phyloP scores from a whole-genome alignment of 2,888 invertebrate genomes.

The Psylliodes chrysocephalus region DNA sequence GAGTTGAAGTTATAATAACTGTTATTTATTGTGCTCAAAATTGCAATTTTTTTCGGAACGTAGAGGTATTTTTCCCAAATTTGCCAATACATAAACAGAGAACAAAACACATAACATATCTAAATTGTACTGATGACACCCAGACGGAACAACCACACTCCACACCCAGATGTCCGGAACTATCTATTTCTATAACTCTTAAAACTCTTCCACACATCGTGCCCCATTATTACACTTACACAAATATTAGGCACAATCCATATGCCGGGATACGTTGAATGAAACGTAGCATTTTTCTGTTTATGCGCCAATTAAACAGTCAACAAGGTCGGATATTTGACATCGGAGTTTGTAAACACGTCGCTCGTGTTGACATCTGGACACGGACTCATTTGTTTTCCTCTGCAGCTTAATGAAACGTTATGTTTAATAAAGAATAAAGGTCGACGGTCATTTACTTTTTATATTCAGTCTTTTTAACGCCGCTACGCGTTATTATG shows the following conservation, averaged over 20 bases:
- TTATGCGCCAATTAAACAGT: slow-evolving; percentile 53
- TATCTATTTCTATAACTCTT: background rate
- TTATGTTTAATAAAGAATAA: too few relatives aligned
- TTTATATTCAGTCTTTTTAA: too few relatives aligned
- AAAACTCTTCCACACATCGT: slow-evolving; percentile 3
- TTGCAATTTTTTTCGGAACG: too few relatives aligned
- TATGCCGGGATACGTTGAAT: slow-evolving; percentile 44
- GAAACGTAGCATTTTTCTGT: slow-evolving; percentile 51
- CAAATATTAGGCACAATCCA: slow-evolving; percentile 7
- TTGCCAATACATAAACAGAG: too few relatives aligned
- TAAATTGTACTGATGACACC: too few relatives aligned
- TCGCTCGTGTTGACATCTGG: slow-evolving; percentile 39
- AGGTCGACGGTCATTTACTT: slow-evolving; percentile 7
- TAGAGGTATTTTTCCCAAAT: too few relatives aligned
- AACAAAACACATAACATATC: too few relatives aligned
- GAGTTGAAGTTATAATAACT: too few relatives aligned
- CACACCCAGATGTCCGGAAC: slow-evolving; percentile 6
- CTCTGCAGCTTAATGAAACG: slow-evolving; percentile 7
- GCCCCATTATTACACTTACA: too few relatives aligned
- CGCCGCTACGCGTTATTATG: too few relatives aligned
- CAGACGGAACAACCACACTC: too few relatives aligned
- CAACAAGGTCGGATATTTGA: slow-evolving; percentile 53
- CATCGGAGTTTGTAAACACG: slow-evolving; percentile 42
- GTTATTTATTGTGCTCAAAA: too few relatives aligned
- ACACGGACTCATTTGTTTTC: slow-evolving; percentile 33